phyloP scores from a whole-genome alignment of 1,140 invertebrate genomes.

The Camponotus vicinus region DNA sequence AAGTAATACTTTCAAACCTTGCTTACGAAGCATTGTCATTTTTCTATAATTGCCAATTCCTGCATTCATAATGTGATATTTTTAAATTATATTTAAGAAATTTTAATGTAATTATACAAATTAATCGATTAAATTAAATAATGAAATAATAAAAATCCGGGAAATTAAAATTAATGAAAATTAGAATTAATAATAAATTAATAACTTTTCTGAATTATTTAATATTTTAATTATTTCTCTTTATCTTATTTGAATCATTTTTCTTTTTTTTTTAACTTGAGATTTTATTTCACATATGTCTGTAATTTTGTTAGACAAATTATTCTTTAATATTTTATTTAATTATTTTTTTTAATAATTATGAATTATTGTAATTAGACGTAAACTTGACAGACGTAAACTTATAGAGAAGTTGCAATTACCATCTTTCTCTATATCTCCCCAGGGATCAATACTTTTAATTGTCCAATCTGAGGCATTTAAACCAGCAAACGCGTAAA shows the following conservation, averaged over 20 bases:
- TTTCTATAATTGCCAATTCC: conserved; percentile 90
- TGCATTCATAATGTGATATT: conserved; percentile 15
- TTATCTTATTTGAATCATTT: not conserved
- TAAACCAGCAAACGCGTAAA: conserved; percentile 95
- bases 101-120: not conserved
- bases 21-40: conserved; percentile 89
- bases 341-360: conserved; percentile 3
- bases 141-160: not conserved
- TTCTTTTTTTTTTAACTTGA: not conserved
- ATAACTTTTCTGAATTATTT: not conserved
- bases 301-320: conserved; percentile 7
- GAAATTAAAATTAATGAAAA: not conserved
- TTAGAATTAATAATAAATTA: not conserved
- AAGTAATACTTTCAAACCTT: conserved; percentile 91
- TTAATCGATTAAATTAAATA: not conserved
- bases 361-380: conserved; percentile 1
- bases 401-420: conserved; percentile 64
- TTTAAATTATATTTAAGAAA: conserved; percentile 13
- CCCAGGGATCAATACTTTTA: conserved; percentile 90
- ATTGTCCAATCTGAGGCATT: conserved; percentile 89
- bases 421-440: conserved; percentile 92
- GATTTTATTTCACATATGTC: not conserved
- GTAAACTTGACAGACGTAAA: not conserved
- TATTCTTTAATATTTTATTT: not conserved
- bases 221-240: not conserved